phyloP scores from a whole-genome alignment of 2,113 vertebrate species.

The Spea bombifrons region DNA sequence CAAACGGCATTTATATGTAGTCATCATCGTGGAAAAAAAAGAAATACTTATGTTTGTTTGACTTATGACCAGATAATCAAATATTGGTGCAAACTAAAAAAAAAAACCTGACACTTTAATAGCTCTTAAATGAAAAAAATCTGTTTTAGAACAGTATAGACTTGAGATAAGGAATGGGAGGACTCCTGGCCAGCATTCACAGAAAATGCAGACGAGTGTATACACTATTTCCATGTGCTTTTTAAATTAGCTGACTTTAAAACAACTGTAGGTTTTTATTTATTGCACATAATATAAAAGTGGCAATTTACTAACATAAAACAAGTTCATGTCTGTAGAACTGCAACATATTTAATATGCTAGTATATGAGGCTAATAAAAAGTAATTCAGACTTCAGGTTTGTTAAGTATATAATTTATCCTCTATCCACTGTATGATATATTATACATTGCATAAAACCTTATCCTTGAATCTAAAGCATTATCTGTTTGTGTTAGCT shows the following conservation, averaged over 20 bases:
- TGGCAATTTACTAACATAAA: background rate
- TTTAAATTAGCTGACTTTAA: background rate
- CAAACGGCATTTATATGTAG: no score
- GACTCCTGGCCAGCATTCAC: constrained; percentile 27
- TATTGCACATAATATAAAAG: background rate
- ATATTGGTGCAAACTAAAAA: constrained; percentile 21
- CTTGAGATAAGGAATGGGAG: constrained; percentile 35
- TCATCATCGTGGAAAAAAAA: no score
- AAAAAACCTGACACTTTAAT: constrained; percentile 34
- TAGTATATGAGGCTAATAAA: no score
- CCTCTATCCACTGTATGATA: no score
- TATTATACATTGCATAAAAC: no score
- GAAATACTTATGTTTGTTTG: constrained; percentile 10
- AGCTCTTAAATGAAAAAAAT: constrained; percentile 41
- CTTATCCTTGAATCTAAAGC: no score
- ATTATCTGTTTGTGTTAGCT: no score
- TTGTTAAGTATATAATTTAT: no score
- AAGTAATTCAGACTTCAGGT: no score
- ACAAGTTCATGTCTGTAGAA: background rate
- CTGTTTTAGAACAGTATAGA: constrained; percentile 24
- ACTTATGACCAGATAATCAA: constrained; percentile 43
- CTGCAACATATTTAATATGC: no score
- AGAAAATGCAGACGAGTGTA: constrained; percentile 14
- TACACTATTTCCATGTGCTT: constrained; percentile 23
- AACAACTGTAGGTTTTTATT: constrained; percentile 6